Evolutionary conservation across 2,888 invertebrate genomes (phyloP).

Genomic region (Metacarcinus magister): DNA sequence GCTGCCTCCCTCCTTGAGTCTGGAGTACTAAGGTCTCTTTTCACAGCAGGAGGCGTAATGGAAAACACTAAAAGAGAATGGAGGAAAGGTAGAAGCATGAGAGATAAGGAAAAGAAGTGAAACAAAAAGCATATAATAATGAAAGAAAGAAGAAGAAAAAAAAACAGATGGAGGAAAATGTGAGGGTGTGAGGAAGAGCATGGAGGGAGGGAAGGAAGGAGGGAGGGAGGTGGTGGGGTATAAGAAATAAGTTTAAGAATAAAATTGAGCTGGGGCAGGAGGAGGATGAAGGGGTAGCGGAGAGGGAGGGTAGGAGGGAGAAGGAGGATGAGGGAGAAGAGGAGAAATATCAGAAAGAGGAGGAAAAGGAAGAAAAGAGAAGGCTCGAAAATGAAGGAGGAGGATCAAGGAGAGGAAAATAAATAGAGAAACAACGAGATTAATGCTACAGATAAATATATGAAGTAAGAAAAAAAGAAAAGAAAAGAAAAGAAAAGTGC

Average conservation of each 20-base stretch:
- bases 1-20: background rate
- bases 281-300: background rate
- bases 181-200: background rate
- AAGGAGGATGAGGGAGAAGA: background rate
- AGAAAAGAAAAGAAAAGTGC: background rate
- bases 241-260: constrained; percentile 36
- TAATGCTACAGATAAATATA: background rate
- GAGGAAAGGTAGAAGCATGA: background rate
- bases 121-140: constrained; percentile 34
- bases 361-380: background rate
- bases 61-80: constrained; percentile 46
- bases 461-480: background rate
- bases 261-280: background rate
- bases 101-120: constrained; percentile 21
- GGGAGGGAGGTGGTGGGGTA: background rate
- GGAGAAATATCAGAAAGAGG: background rate
- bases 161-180: background rate
- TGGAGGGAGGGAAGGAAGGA: background rate
- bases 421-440: constrained; percentile 13
- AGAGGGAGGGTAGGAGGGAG: background rate
- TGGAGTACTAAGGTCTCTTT: constrained; percentile 20
- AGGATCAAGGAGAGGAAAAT: background rate
- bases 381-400: background rate
- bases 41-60: constrained; percentile 36
- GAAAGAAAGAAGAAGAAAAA: constrained; percentile 7